Evolutionary conservation across 2,113 vertebrate genomes (phyloP).

Genomic region (Malurus melanocephalus): DNA sequence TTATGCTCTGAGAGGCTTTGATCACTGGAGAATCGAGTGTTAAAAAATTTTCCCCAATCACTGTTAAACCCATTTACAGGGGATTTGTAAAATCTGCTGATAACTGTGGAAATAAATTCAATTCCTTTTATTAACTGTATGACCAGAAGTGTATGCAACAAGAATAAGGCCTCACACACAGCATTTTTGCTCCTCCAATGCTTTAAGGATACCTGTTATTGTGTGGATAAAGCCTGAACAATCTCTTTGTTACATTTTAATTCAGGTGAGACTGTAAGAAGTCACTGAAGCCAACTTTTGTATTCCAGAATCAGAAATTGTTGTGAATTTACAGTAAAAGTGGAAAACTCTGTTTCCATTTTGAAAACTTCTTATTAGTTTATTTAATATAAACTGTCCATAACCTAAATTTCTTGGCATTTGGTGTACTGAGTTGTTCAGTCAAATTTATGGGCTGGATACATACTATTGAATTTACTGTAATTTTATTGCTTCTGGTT

Average conservation of each 20-base stretch:
- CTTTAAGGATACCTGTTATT: not conserved
- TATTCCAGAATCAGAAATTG: not conserved
- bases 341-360: not conserved
- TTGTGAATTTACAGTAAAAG: not conserved
- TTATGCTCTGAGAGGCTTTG: not conserved
- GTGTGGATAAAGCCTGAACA: not conserved
- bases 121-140: not conserved
- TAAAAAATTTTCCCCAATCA: not conserved
- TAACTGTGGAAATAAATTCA: not conserved
- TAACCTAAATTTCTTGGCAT: not conserved
- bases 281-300: not conserved
- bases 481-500: constrained; percentile 4
- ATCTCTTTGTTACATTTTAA: not conserved
- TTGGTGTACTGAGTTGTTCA: not conserved
- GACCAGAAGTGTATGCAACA: not conserved
- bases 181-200: not conserved
- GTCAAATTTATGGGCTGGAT: not conserved
- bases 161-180: not conserved
- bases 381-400: not conserved
- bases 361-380: not conserved
- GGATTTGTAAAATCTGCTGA: not conserved
- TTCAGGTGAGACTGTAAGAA: not conserved
- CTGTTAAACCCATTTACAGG: not conserved
- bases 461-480: not conserved
- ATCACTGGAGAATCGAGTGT: not conserved